phyloP scores from a whole-genome alignment of 2,797 vertebrate genomes.

The Phataginus tetradactyla region DNA sequence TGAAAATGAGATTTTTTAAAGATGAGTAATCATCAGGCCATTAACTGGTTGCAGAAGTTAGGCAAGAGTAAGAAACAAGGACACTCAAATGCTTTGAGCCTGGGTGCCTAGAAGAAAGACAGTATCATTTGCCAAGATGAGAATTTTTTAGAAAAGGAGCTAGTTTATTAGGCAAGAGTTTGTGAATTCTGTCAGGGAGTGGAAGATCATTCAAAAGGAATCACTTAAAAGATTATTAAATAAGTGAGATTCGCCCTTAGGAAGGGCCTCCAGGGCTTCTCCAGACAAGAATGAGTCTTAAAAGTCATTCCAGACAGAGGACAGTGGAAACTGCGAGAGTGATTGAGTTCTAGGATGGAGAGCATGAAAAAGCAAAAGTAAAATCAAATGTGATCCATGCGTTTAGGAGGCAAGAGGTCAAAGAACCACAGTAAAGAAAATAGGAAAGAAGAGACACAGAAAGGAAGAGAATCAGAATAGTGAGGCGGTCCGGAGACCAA shows the following conservation, averaged over 20 bases:
- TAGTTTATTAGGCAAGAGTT: background rate
- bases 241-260: background rate
- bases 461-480: background rate
- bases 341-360: background rate
- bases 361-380: background rate
- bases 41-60: background rate
- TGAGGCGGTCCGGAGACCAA: background rate
- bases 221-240: background rate
- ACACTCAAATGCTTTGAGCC: background rate
- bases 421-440: background rate
- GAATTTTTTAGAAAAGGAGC: background rate
- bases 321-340: background rate
- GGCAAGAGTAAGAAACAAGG: background rate
- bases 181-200: background rate
- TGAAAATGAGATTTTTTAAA: background rate
- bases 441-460: background rate
- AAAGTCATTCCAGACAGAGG: background rate
- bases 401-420: background rate
- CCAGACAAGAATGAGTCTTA: background rate
- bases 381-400: background rate
- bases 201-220: background rate
- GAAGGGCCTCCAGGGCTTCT: background rate
- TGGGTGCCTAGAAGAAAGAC: background rate
- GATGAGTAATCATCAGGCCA: background rate
- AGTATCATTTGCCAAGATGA: background rate